Percentiles rank a stretch among this genome's conserved stretches.
phyloP scores from a whole-genome alignment of 1,140 invertebrate genomes.

The Trissolcus basalis region DNA sequence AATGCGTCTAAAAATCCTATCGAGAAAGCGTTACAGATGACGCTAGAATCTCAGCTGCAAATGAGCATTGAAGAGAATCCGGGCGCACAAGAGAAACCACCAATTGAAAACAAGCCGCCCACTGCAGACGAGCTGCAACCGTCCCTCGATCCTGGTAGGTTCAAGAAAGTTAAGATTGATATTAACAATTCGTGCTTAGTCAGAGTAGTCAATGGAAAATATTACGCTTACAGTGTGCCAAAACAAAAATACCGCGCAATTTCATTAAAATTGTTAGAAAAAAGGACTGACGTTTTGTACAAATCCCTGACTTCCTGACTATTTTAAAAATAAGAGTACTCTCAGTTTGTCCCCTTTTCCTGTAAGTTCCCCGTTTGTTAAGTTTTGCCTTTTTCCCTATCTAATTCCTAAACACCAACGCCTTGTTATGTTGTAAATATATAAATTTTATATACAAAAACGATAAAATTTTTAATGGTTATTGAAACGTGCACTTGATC shows the following conservation, averaged over 20 bases:
- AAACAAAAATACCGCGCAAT: conserved; percentile 33
- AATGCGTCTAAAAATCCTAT: not conserved
- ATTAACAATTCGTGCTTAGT: conserved; percentile 29
- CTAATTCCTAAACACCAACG: too few relatives aligned
- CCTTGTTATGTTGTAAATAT: not conserved
- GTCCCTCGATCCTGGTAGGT: conserved; percentile 68
- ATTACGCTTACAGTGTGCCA: conserved; percentile 13
- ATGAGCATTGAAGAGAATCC: conserved; percentile 60
- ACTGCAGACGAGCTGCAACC: conserved; percentile 66
- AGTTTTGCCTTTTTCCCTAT: too few relatives aligned
- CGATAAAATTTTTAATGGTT: too few relatives aligned
- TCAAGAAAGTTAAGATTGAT: conserved; percentile 40
- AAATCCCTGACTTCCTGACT: not conserved
- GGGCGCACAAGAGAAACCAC: conserved; percentile 58
- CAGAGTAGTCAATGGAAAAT: conserved; percentile 18
- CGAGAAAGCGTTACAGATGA: not conserved
- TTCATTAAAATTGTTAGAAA: conserved; percentile 39
- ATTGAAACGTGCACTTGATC: too few relatives aligned
- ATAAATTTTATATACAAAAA: conserved; percentile 4
- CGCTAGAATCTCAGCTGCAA: conserved; percentile 39
- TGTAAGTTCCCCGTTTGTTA: too few relatives aligned
- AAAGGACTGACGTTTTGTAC: not conserved
- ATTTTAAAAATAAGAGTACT: too few relatives aligned
- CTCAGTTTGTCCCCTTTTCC: too few relatives aligned
- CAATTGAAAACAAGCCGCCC: conserved; percentile 55